phyloP scores from a whole-genome alignment of 1,140 invertebrate species.

The Diachasma alloeum region DNA sequence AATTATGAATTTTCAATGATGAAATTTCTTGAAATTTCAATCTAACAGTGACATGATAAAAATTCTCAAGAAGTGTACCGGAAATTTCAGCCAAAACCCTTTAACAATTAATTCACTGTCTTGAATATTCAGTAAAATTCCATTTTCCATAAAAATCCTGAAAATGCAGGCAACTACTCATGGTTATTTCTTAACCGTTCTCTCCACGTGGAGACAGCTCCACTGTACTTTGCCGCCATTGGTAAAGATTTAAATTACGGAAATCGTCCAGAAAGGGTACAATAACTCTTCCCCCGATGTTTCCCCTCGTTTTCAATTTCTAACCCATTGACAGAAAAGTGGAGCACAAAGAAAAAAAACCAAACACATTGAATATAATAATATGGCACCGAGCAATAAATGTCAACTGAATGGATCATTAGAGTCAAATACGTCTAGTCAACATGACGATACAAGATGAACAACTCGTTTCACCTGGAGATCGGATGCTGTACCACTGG shows the following conservation, averaged over 20 bases:
- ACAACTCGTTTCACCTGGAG: constrained; percentile 10
- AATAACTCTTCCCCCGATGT: background rate
- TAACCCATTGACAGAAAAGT: background rate
- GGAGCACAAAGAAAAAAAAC: background rate
- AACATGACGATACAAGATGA: constrained; percentile 27
- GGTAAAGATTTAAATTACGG: background rate
- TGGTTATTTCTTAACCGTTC: no score
- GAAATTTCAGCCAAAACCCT: no score
- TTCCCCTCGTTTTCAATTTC: background rate
- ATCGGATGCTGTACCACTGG: constrained; percentile 10
- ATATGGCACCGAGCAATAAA: constrained; percentile 13
- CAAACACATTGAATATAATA: background rate
- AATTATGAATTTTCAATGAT: no score
- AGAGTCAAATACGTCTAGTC: constrained; percentile 25
- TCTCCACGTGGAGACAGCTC: no score
- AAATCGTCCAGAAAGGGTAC: background rate
- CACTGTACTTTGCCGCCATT: background rate
- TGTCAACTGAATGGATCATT: constrained; percentile 23
- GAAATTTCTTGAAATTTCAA: no score
- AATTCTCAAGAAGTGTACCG: no score
- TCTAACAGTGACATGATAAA: no score
- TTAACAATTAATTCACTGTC: no score
- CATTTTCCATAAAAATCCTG: no score
- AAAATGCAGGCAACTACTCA: no score
- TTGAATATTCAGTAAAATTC: no score